Evolutionary conservation across 2,113 vertebrate species (phyloP).

Genomic region (Myodes glareolus): DNA sequence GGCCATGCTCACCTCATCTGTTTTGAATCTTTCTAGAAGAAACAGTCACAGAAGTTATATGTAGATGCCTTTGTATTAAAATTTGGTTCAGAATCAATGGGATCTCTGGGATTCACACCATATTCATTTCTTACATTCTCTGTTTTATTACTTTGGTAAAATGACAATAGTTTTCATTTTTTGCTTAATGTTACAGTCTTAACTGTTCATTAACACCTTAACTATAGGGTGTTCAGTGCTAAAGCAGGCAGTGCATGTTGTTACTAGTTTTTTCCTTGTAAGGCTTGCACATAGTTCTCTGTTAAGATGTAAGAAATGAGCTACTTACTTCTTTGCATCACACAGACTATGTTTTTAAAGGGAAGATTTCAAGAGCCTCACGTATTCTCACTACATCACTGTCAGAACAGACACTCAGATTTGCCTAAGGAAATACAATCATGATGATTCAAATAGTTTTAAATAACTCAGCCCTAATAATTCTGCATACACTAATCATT

Average conservation of each 20-base stretch:
- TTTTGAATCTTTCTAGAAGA: slow-evolving; percentile 78
- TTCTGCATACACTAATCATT: too few species aligned
- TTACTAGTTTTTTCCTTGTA: slow-evolving; percentile 68
- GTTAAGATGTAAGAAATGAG: too few species aligned
- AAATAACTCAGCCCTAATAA: too few species aligned
- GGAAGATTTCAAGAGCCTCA: too few species aligned
- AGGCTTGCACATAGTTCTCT: slow-evolving; percentile 59
- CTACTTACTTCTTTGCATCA: too few species aligned
- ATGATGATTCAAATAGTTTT: too few species aligned
- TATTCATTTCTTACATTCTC: slow-evolving; percentile 71
- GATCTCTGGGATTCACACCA: slow-evolving; percentile 78
- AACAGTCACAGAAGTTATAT: slow-evolving; percentile 69
- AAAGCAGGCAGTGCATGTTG: slow-evolving; percentile 70
- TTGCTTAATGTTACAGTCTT: slow-evolving; percentile 68
- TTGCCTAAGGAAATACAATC: too few species aligned
- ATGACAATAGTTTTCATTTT: slow-evolving; percentile 76
- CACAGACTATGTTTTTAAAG: too few species aligned
- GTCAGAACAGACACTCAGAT: too few species aligned
- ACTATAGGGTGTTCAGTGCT: slow-evolving; percentile 68
- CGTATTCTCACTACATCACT: too few species aligned
- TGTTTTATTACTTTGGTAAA: slow-evolving; percentile 68
- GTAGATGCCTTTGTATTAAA: slow-evolving; percentile 72
- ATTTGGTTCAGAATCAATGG: slow-evolving; percentile 72
- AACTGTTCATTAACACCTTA: too few species aligned
- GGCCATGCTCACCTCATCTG: slow-evolving; percentile 75